Percentiles rank a stretch among this genome's conserved stretches.
These are phyloP conservation scores for Thamnophis sirtalis DNA, from an alignment of 2,113 vertebrate species.

Conservation along the genomic window DNA sequence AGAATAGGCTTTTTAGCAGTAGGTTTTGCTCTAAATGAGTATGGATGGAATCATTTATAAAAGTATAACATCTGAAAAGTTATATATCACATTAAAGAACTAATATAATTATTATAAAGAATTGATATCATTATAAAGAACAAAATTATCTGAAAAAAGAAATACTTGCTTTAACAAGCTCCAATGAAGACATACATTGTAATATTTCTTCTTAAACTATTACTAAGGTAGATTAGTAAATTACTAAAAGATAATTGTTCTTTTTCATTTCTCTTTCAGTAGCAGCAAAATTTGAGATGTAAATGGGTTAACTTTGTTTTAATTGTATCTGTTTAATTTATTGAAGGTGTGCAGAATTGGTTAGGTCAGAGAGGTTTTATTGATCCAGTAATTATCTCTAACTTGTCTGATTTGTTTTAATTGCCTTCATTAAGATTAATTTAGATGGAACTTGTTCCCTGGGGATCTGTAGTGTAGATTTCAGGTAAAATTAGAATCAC, in stretches of 20 bases:
- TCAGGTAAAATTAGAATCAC: slow-evolving; percentile 23
- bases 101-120: neutral
- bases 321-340: slow-evolving; percentile 38
- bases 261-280: neutral
- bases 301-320: slow-evolving; percentile 34
- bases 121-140: neutral
- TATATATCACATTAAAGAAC: neutral
- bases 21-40: neutral
- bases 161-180: neutral
- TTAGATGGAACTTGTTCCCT: slow-evolving; percentile 35
- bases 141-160: neutral
- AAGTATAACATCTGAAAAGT: neutral
- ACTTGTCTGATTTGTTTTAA: slow-evolving; percentile 46
- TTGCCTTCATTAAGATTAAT: slow-evolving; percentile 47
- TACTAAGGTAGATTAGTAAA: neutral
- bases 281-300: slow-evolving; percentile 10
- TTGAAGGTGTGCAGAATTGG: slow-evolving; percentile 37
- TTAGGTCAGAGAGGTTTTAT: slow-evolving; percentile 37
- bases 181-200: neutral
- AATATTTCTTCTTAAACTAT: neutral
- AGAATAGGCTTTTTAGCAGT: neutral
- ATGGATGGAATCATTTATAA: neutral
- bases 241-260: neutral
- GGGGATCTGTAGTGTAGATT: slow-evolving; percentile 33
- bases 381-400: slow-evolving; percentile 46